These are phyloP conservation scores for Syrista parreyssii DNA, from an alignment of 2,888 invertebrate species.

Conservation along the genomic window DNA sequence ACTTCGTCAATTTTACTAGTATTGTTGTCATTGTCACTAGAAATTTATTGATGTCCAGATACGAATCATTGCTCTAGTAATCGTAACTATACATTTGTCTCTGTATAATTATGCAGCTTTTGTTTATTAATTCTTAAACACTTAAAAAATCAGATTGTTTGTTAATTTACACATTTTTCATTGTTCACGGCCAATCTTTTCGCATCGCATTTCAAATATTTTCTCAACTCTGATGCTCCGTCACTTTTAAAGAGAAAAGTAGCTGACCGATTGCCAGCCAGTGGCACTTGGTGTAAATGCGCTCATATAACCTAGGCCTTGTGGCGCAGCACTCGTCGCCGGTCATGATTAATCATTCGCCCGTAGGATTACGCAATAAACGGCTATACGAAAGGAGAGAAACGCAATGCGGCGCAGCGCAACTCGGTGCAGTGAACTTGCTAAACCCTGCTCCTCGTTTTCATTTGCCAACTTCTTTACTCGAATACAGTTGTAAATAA, in stretches of 20 bases:
- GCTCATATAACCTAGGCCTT: conserved; percentile 21
- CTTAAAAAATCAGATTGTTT: background rate
- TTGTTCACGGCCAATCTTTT: background rate
- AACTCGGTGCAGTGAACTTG: background rate
- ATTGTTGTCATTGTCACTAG: too few species aligned
- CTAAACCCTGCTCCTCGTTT: conserved; percentile 10
- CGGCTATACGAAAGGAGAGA: conserved; percentile 12
- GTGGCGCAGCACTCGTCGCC: conserved; percentile 13
- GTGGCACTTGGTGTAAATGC: background rate
- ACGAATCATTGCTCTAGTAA: background rate
- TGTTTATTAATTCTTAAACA: background rate
- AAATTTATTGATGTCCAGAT: background rate
- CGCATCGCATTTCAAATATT: background rate
- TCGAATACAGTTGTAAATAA: conserved; percentile 11
- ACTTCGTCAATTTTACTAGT: background rate
- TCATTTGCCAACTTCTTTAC: background rate
- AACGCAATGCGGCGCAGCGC: background rate
- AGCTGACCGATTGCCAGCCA: background rate
- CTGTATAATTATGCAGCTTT: background rate
- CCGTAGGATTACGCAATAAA: conserved; percentile 20
- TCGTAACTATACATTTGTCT: background rate
- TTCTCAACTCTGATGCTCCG: background rate
- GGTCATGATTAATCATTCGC: conserved; percentile 20
- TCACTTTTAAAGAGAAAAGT: background rate
- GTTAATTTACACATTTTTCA: background rate